Conservation (phyloP, 2,797 vertebrate species). For the Tachyglossus aculeatus region DNA sequence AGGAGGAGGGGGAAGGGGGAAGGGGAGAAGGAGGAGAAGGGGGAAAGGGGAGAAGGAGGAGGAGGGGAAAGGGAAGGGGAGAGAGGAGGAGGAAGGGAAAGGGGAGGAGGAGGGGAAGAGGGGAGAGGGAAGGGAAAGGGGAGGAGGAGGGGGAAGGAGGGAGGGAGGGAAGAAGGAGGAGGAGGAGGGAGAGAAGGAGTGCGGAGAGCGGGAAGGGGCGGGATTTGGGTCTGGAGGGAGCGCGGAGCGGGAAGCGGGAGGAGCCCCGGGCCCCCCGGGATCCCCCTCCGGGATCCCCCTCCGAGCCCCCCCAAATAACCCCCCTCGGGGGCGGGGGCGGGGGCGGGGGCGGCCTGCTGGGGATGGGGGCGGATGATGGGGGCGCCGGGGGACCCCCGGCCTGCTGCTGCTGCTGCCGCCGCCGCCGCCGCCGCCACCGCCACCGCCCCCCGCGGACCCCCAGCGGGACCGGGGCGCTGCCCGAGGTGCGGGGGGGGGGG, state of each 20-base stretch:
- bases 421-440: constrained; percentile 51
- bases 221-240: constrained; percentile 44
- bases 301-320: too few species aligned
- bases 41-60: constrained; percentile 8
- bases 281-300: constrained; percentile 2
- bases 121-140: too few species aligned
- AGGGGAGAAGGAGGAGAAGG: not conserved
- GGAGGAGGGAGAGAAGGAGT: constrained; percentile 42
- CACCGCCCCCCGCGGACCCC: constrained; percentile 51
- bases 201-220: constrained; percentile 40
- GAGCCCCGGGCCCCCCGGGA: constrained; percentile 6
- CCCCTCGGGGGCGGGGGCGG: too few species aligned
- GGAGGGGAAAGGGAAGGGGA: too few species aligned
- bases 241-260: not conserved
- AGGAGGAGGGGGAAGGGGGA: too few species aligned
- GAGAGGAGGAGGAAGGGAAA: too few species aligned
- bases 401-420: constrained; percentile 62
- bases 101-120: too few species aligned
- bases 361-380: too few species aligned
- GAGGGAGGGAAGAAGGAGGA: constrained; percentile 15
- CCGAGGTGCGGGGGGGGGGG: constrained; percentile 6
- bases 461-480: constrained; percentile 52
- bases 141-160: constrained; percentile 52
- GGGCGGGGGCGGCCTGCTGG: too few species aligned
- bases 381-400: too few species aligned